phyloP scores from a whole-genome alignment of 2,888 invertebrate species.

The Mylabris sibirica region DNA sequence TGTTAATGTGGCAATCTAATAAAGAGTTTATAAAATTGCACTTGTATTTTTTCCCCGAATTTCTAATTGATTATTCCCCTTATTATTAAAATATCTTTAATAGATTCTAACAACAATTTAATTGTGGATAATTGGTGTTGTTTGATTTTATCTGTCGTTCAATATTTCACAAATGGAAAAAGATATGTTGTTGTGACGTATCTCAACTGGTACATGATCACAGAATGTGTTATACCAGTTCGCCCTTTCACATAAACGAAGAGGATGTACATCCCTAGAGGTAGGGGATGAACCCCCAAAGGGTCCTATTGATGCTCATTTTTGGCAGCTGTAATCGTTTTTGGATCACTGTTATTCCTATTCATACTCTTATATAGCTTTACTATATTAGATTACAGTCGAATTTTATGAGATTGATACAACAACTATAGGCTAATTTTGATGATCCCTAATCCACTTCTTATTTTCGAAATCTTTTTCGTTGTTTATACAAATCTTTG shows the following conservation, averaged over 20 bases:
- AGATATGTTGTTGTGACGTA: neutral
- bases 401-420: constrained; percentile 52
- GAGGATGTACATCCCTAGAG: constrained; percentile 33
- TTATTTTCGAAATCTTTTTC: too few relatives aligned
- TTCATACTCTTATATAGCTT: constrained; percentile 60
- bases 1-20: neutral
- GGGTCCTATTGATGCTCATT: constrained; percentile 61
- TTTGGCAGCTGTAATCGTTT: constrained; percentile 64
- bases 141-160: neutral
- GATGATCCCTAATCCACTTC: neutral
- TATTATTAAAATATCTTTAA: too few relatives aligned
- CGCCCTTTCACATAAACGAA: constrained; percentile 36
- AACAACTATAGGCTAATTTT: constrained; percentile 18
- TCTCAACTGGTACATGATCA: constrained; percentile 38
- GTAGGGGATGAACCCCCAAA: constrained; percentile 38
- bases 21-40: too few relatives aligned
- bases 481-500: neutral
- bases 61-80: too few relatives aligned
- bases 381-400: constrained; percentile 60
- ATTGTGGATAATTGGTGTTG: neutral
- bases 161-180: neutral
- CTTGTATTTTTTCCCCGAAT: neutral
- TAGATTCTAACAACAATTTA: neutral
- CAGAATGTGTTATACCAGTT: constrained; percentile 39
- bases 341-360: constrained; percentile 62